Conservation (phyloP, 1,140 invertebrate species). For the Lordiphosa collinella region DNA sequence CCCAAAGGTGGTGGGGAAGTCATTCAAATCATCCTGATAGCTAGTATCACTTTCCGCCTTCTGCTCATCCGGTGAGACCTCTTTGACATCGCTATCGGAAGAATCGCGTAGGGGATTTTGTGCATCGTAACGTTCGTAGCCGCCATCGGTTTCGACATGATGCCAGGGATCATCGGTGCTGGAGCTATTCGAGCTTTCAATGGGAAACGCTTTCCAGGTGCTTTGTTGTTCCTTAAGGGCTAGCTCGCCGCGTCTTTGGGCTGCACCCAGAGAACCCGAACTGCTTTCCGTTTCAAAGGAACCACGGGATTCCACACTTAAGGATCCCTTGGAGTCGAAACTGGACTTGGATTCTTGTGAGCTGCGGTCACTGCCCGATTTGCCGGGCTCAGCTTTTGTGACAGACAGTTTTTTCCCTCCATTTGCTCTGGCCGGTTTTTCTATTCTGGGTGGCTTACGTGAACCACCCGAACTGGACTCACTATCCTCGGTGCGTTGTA, state of each 20-base stretch:
- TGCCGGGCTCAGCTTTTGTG: slow-evolving; percentile 42
- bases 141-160: slow-evolving; percentile 85
- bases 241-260: slow-evolving; percentile 83
- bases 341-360: slow-evolving; percentile 82
- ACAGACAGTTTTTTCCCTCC: slow-evolving; percentile 67
- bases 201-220: slow-evolving; percentile 90
- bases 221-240: slow-evolving; percentile 84
- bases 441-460: slow-evolving; percentile 65
- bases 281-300: slow-evolving; percentile 87
- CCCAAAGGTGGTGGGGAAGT: slow-evolving; percentile 86
- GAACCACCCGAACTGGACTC: slow-evolving; percentile 76
- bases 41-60: slow-evolving; percentile 81
- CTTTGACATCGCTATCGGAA: slow-evolving; percentile 73
- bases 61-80: slow-evolving; percentile 73
- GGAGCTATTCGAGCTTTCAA: slow-evolving; percentile 88
- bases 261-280: slow-evolving; percentile 85
- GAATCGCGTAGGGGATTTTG: slow-evolving; percentile 79
- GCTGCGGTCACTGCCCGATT: slow-evolving; percentile 76
- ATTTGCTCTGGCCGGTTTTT: slow-evolving; percentile 66
- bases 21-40: slow-evolving; percentile 86
- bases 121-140: slow-evolving; percentile 82
- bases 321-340: slow-evolving; percentile 82
- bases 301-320: slow-evolving; percentile 84
- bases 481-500: slow-evolving; percentile 69
- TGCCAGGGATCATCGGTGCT: slow-evolving; percentile 90